These are phyloP conservation scores for Pangasius sanitwongsei DNA, from an alignment of 2,797 vertebrate genomes.

Conservation along the genomic window DNA sequence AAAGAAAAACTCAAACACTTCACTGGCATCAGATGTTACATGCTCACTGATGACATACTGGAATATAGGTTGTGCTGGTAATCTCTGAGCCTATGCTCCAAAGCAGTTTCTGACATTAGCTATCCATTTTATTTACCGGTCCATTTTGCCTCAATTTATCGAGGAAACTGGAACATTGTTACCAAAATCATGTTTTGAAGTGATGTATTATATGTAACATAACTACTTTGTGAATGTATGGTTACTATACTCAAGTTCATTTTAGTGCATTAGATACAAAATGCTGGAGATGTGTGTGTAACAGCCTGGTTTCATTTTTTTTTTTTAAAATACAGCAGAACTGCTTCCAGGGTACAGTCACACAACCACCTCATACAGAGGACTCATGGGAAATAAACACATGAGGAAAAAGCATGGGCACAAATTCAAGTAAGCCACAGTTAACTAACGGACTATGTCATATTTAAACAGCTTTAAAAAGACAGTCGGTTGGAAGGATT, in stretches of 20 bases:
- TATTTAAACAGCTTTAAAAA: background rate
- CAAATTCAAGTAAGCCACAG: background rate
- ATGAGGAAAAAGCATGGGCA: background rate
- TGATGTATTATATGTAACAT: background rate
- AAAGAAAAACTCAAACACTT: slow-evolving; percentile 12
- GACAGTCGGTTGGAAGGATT: background rate
- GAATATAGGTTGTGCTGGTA: background rate
- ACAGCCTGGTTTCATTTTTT: background rate
- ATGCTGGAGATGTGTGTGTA: background rate
- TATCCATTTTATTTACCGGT: background rate
- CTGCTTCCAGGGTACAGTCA: background rate
- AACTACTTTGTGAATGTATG: background rate
- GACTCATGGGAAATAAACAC: background rate
- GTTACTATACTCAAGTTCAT: background rate
- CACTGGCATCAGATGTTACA: background rate
- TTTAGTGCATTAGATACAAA: background rate
- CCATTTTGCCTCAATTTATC: background rate
- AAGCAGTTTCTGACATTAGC: background rate
- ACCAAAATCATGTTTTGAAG: background rate
- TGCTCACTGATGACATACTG: background rate
- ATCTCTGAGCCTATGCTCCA: background rate
- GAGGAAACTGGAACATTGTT: background rate
- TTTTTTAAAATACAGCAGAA: background rate
- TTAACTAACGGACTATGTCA: background rate
- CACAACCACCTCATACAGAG: background rate